These are phyloP conservation scores for Intellagama lesueurii DNA, from an alignment of 2,797 vertebrate species.

Conservation along the genomic window DNA sequence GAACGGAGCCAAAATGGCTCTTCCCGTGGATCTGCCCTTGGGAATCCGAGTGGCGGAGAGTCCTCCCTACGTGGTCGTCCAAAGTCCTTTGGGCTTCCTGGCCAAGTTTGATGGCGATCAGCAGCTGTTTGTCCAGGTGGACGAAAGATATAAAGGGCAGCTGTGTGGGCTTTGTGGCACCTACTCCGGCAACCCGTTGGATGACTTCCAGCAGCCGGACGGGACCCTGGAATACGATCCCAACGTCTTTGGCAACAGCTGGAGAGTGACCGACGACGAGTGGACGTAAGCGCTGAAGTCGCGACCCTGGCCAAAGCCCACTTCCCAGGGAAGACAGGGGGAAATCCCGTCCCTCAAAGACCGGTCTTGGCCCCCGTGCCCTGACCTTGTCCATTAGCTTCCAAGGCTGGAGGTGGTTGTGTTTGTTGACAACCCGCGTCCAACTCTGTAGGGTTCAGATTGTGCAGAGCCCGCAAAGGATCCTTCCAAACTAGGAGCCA, in stretches of 20 bases:
- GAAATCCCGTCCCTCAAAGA: too few relatives aligned
- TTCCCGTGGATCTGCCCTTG: slow-evolving; percentile 62
- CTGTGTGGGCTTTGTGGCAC: slow-evolving; percentile 73
- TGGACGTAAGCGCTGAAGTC: slow-evolving; percentile 1
- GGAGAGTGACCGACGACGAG: not conserved
- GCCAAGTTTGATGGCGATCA: slow-evolving; percentile 52
- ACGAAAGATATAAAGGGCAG: slow-evolving; percentile 51
- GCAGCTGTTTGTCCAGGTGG: slow-evolving; percentile 62
- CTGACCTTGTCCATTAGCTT: too few relatives aligned
- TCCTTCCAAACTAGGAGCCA: too few relatives aligned
- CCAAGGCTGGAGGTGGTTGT: too few relatives aligned
- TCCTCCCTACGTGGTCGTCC: slow-evolving; percentile 70
- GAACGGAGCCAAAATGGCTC: slow-evolving; percentile 58
- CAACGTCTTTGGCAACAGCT: slow-evolving; percentile 13
- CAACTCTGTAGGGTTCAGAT: too few relatives aligned
- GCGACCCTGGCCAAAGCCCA: too few relatives aligned
- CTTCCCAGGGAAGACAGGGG: too few relatives aligned
- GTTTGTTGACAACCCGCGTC: too few relatives aligned
- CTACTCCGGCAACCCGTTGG: slow-evolving; percentile 71
- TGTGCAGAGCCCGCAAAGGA: too few relatives aligned
- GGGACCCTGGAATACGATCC: not conserved
- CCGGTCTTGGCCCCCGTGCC: too few relatives aligned
- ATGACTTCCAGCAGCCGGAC: slow-evolving; percentile 75
- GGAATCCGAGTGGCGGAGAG: slow-evolving; percentile 62
- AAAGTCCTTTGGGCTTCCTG: slow-evolving; percentile 64